Evolutionary conservation across 2,113 vertebrate species (phyloP).

Genomic region (Alligator mississippiensis): DNA sequence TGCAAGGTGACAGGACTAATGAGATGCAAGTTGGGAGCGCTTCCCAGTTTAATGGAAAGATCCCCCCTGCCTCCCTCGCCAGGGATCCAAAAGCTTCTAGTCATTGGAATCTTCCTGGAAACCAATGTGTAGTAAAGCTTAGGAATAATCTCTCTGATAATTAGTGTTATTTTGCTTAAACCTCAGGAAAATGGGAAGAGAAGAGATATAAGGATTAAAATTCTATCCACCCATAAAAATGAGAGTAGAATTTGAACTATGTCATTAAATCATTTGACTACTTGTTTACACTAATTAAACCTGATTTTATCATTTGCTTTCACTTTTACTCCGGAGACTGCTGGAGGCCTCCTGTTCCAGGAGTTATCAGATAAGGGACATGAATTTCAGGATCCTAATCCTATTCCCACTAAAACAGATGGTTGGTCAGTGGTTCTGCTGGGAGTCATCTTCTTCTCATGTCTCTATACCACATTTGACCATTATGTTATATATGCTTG

Average conservation of each 20-base stretch:
- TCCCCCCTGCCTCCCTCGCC: not conserved
- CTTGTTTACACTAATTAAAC: not conserved
- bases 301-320: not conserved
- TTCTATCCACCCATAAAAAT: not conserved
- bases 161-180: not conserved
- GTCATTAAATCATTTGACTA: not conserved
- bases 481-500: too few species aligned
- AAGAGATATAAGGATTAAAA: not conserved
- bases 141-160: not conserved
- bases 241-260: rapidly evolving
- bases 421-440: not conserved
- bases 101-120: not conserved
- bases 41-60: not conserved
- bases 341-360: not conserved
- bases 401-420: not conserved
- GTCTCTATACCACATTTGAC: too few species aligned
- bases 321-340: not conserved
- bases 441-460: too few species aligned
- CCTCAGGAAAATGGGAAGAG: not conserved
- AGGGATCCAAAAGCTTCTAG: rapidly evolving
- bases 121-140: not conserved
- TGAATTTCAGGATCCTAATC: not conserved
- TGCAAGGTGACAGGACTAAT: rapidly evolving
- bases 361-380: not conserved
- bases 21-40: rapidly evolving